These are phyloP conservation scores for Mythimna ferrago DNA, from an alignment of 2,888 invertebrate genomes.

Conservation along the genomic window DNA sequence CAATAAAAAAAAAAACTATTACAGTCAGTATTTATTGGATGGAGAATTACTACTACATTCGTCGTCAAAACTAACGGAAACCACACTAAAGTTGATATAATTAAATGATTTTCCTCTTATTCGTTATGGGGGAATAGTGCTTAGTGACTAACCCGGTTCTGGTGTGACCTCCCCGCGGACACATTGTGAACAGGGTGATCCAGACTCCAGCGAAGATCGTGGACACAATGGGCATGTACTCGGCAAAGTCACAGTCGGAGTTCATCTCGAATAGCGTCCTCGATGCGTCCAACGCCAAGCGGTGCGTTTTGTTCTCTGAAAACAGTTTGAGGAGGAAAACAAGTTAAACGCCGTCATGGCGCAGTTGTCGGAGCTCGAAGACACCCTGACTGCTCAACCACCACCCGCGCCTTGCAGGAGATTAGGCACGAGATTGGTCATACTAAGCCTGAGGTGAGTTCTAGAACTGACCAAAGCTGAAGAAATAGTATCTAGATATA, in stretches of 20 bases:
- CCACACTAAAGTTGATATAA: background rate
- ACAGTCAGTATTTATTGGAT: too few species aligned
- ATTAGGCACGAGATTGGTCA: too few species aligned
- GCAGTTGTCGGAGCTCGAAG: too few species aligned
- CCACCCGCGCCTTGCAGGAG: too few species aligned
- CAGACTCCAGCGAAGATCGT: slow-evolving; percentile 82
- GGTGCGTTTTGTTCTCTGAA: slow-evolving; percentile 79
- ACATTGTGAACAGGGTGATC: slow-evolving; percentile 86
- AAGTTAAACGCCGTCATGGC: too few species aligned
- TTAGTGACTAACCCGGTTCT: slow-evolving; percentile 77
- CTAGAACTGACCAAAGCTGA: too few species aligned
- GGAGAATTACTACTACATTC: background rate
- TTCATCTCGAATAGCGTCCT: slow-evolving; percentile 78
- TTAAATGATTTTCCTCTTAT: background rate
- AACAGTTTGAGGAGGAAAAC: slow-evolving; percentile 19
- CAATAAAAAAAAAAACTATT: too few species aligned
- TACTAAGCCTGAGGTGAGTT: too few species aligned
- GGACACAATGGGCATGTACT: slow-evolving; percentile 86
- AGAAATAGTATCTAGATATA: too few species aligned
- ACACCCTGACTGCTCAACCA: too few species aligned
- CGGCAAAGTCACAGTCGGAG: slow-evolving; percentile 80
- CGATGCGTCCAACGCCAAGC: slow-evolving; percentile 75
- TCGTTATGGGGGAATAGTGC: too few species aligned
- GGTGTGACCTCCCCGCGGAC: slow-evolving; percentile 82
- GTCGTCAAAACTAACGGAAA: slow-evolving; percentile 1